Evolutionary conservation across 2,797 vertebrate species (phyloP).

Genomic region (Manis javanica): DNA sequence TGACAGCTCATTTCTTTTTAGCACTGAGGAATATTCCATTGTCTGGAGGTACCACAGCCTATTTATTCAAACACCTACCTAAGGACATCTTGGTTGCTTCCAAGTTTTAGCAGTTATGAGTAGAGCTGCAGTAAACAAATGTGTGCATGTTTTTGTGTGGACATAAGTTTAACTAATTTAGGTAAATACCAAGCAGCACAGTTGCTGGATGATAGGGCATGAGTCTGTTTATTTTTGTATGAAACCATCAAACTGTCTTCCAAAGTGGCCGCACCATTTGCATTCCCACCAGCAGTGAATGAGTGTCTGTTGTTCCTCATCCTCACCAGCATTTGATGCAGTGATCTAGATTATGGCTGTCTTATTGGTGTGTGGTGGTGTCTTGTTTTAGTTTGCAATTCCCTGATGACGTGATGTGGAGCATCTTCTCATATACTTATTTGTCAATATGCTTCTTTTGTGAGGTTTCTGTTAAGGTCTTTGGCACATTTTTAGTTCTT

Average conservation of each 20-base stretch:
- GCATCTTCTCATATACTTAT: background rate
- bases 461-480: background rate
- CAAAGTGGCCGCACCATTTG: background rate
- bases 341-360: background rate
- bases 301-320: background rate
- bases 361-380: background rate
- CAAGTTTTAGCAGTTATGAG: background rate
- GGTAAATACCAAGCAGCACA: background rate
- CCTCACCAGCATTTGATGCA: background rate
- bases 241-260: background rate
- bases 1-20: background rate
- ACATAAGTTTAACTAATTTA: background rate
- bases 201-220: background rate
- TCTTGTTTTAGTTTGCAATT: background rate
- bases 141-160: background rate
- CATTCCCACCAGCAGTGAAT: background rate
- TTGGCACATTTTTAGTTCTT: background rate
- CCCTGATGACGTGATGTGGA: background rate
- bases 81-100: background rate
- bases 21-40: background rate
- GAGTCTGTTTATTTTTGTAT: background rate
- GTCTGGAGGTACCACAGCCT: background rate
- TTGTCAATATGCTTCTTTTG: background rate
- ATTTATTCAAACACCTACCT: background rate
- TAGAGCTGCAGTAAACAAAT: background rate